Conservation (phyloP, 2,113 vertebrate species). For the Myotis yumanensis region DNA sequence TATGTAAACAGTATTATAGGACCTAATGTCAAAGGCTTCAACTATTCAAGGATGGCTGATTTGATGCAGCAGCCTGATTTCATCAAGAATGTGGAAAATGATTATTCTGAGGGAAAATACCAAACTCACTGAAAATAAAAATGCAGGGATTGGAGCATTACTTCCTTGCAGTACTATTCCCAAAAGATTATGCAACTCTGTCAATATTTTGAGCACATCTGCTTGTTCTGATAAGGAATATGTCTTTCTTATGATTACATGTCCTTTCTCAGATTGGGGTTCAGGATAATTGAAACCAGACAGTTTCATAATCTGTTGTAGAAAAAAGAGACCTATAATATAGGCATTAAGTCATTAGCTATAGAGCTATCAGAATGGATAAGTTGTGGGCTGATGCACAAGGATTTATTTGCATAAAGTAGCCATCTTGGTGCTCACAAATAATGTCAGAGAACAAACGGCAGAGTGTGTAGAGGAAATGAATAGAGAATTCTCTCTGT, state of each 20-base stretch:
- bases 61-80: neutral
- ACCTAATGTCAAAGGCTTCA: conserved; percentile 11
- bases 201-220: conserved; percentile 54
- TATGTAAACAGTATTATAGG: neutral
- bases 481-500: neutral
- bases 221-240: conserved; percentile 56
- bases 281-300: conserved; percentile 30
- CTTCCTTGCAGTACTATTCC: neutral
- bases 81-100: conserved; percentile 24
- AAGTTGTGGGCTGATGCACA: neutral
- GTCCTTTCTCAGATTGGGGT: conserved; percentile 31
- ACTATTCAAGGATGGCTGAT: neutral
- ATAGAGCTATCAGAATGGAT: neutral
- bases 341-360: conserved; percentile 51
- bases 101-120: conserved; percentile 43
- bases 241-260: neutral
- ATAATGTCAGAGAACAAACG: neutral
- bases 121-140: conserved; percentile 58
- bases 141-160: conserved; percentile 7
- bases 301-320: conserved; percentile 46
- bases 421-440: neutral
- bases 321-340: conserved; percentile 44
- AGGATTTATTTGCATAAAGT: conserved; percentile 50
- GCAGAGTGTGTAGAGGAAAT: neutral
- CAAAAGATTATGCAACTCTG: conserved; percentile 18